Evolutionary conservation across 1,140 invertebrate species (phyloP), one percentile per base, ranked within the genome.

Genomic region (Proctacanthus coquilletti): DNA sequence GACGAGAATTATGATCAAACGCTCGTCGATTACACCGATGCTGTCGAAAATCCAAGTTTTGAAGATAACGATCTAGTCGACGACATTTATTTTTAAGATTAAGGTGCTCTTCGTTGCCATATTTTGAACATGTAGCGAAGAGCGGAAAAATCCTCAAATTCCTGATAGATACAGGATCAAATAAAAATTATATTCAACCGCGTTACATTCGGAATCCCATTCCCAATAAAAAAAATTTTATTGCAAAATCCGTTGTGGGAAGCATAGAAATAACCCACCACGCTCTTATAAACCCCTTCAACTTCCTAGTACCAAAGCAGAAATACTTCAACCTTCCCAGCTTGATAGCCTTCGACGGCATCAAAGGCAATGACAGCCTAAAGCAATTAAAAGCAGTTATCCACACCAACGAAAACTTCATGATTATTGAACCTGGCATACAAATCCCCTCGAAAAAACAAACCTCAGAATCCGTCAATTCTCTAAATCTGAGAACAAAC

Each of bases 131-230:
- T 13, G 23, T n/a, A n/a, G n/a, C n/a, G n/a, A n/a, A n/a, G n/a
- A n/a, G n/a, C n/a, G n/a, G n/a, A n/a, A n/a, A n/a, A n/a, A 33
- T 9, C 4, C 37, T n/a, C 4, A 39, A 31, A 30, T 39, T 32
- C 20, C 21, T 38, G 18, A 29, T 38, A 38, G 21, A 25, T 38
- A 14, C 29, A 19, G 15, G 14, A 5, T 32, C 17, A 32, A 39
- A 34, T 18, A 34, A 34, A 34, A 34, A 34, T 34, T 34, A 34
- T 18, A 13, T 32, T 6, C 30, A 32, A 17, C 14, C 21, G 3
- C 2, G 4, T 18, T 34, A 17, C 13, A 21, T 34, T 20, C 23
- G 25, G 25, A 40, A 34, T 21, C 38, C 19, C 3, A 34, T 34
- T 21, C 19, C 14, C 13, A 40, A 40, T 14, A 4, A 40, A 25